A percentile compares a stretch with the other conserved stretches of the same genome.
These are phyloP conservation scores for Dreissena polymorpha DNA, from an alignment of 1,140 invertebrate genomes.

Conservation along the genomic window DNA sequence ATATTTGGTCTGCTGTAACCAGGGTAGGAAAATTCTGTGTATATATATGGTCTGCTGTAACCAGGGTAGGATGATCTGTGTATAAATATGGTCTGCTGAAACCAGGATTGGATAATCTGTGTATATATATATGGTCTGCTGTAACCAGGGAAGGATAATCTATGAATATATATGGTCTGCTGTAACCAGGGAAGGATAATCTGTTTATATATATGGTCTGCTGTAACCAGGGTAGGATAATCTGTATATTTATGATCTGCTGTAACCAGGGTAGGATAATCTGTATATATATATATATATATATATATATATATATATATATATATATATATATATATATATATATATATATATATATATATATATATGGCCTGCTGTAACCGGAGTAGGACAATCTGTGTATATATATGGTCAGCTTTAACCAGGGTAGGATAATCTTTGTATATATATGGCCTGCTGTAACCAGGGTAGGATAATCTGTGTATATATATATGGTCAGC, in stretches of 20 bases:
- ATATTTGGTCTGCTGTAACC: constrained; percentile 97
- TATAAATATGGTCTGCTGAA: constrained; percentile 91
- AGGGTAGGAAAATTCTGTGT: constrained; percentile 82
- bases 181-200: constrained; percentile 89
- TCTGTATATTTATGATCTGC: constrained; percentile 88
- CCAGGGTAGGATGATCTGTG: constrained; percentile 83
- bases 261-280: constrained; percentile 89
- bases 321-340: too few relatives aligned
- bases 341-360: too few relatives aligned
- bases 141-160: constrained; percentile 89
- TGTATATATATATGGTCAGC: constrained; percentile 89
- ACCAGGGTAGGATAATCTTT: constrained; percentile 85
- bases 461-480: constrained; percentile 85
- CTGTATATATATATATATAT: too few relatives aligned
- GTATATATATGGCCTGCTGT: constrained; percentile 92
- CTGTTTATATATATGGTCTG: constrained; percentile 87
- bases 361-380: constrained; percentile 94
- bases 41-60: constrained; percentile 94
- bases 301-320: too few relatives aligned
- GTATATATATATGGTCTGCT: constrained; percentile 89
- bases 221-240: constrained; percentile 91
- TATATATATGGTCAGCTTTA: constrained; percentile 92
- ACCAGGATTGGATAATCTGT: constrained; percentile 85
- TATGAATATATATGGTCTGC: constrained; percentile 89
- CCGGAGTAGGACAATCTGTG: constrained; percentile 83